Percentiles rank a stretch among this genome's conserved stretches.
phyloP scores from a whole-genome alignment of 30 jellyfish, hydroid and myxozoan species.

The Aurelia coerulea region DNA sequence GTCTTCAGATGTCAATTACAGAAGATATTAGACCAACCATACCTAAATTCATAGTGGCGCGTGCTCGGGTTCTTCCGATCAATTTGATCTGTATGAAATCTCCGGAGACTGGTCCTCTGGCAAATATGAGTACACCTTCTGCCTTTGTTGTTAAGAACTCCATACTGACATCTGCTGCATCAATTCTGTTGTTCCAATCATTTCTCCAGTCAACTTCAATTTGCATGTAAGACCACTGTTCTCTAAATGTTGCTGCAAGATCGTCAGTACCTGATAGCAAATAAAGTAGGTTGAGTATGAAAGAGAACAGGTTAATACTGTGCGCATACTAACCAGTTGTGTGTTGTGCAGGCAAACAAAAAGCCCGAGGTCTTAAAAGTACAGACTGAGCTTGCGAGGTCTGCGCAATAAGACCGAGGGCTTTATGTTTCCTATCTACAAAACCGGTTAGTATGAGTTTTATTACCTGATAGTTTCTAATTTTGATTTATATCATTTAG shows the following conservation, averaged over 20 bases:
- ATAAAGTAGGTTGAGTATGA: not conserved
- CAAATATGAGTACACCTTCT: slow-evolving; percentile 72
- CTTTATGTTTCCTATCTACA: no score
- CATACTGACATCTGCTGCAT: slow-evolving; percentile 82
- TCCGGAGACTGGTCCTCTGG: slow-evolving; percentile 94
- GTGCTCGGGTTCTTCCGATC: slow-evolving; percentile 83
- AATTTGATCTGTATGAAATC: slow-evolving; percentile 79
- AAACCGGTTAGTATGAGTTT: no score
- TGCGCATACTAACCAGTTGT: no score
- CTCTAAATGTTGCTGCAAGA: slow-evolving; percentile 93
- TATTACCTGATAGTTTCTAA: no score
- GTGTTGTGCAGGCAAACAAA: no score
- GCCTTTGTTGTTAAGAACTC: slow-evolving; percentile 92
- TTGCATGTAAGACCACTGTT: slow-evolving; percentile 86
- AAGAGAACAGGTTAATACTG: no score
- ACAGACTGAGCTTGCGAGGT: no score
- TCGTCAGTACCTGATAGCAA: slow-evolving; percentile 51
- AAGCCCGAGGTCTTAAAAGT: no score
- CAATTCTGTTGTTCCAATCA: slow-evolving; percentile 75
- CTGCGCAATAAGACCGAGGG: no score
- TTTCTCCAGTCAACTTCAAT: slow-evolving; percentile 83
- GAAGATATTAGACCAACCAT: not conserved
- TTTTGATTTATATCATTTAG: no score
- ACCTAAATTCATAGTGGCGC: slow-evolving; percentile 91
- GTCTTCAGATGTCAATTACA: no score